Conservation (phyloP, 2,113 vertebrate genomes). For the Muntiacus muntjak region DNA sequence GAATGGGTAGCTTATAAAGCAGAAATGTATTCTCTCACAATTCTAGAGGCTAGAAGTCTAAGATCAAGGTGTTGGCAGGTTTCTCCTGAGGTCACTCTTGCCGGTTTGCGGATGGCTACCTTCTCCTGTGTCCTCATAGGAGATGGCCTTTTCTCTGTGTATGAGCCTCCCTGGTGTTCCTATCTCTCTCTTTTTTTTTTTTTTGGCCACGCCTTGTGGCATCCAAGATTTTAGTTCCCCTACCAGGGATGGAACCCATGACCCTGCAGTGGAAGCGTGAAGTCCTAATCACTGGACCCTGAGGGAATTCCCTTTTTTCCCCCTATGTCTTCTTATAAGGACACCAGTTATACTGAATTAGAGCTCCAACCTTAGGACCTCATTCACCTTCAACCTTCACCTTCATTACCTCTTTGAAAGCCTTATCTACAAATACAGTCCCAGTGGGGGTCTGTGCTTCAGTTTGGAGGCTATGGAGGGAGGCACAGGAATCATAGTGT, state of each 20-base stretch:
- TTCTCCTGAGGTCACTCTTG: background rate
- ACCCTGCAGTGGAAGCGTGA: background rate
- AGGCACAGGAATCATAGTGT: background rate
- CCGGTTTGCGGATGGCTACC: background rate
- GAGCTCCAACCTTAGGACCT: background rate
- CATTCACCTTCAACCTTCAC: background rate
- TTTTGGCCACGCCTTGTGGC: rapidly evolving
- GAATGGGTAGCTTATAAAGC: background rate
- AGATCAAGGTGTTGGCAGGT: background rate
- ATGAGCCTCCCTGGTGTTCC: background rate
- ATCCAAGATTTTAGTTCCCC: background rate
- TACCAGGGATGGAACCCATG: background rate
- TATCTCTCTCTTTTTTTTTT: background rate
- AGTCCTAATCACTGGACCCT: background rate
- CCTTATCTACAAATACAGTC: background rate
- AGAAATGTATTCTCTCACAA: background rate
- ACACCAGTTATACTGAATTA: background rate
- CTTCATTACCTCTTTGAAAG: background rate
- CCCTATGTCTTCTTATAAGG: background rate
- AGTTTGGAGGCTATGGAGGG: background rate
- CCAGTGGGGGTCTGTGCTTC: background rate
- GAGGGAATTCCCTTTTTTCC: background rate
- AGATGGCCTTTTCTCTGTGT: background rate
- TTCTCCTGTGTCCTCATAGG: background rate
- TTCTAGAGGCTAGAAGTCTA: background rate